These are phyloP conservation scores for Bostrychus sinensis DNA, from an alignment of 2,113 vertebrate genomes.

Conservation along the genomic window DNA sequence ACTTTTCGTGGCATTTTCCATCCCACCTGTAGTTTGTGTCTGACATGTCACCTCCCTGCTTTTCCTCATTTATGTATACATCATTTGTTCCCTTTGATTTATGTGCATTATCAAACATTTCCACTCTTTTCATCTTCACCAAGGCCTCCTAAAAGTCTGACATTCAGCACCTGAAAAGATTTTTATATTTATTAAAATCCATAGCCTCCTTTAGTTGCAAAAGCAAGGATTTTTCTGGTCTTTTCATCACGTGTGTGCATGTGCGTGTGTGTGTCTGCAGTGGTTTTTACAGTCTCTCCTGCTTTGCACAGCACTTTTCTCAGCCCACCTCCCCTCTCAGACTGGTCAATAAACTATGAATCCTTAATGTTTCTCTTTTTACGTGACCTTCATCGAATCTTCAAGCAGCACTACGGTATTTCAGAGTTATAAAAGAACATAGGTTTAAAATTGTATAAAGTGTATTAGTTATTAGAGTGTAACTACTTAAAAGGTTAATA, in stretches of 20 bases:
- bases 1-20: conserved; percentile 14
- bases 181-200: neutral
- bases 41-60: neutral
- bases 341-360: conserved; percentile 7
- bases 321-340: conserved; percentile 13
- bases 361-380: conserved; percentile 1
- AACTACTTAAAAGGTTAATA: neutral
- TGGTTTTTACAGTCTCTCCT: conserved; percentile 23
- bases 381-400: conserved; percentile 17
- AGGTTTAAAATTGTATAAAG: neutral
- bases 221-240: neutral
- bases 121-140: neutral
- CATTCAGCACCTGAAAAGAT: neutral
- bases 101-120: neutral
- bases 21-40: neutral
- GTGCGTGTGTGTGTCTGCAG: neutral
- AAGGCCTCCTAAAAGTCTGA: neutral
- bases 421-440: neutral
- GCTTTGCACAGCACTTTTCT: conserved; percentile 39
- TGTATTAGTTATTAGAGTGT: neutral
- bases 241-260: neutral
- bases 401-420: neutral
- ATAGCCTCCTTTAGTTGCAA: neutral
- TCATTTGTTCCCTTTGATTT: neutral
- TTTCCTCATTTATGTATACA: conserved; percentile 37